Conservation (phyloP, 1,140 invertebrate genomes). For the Sesamia nonagrioides region DNA sequence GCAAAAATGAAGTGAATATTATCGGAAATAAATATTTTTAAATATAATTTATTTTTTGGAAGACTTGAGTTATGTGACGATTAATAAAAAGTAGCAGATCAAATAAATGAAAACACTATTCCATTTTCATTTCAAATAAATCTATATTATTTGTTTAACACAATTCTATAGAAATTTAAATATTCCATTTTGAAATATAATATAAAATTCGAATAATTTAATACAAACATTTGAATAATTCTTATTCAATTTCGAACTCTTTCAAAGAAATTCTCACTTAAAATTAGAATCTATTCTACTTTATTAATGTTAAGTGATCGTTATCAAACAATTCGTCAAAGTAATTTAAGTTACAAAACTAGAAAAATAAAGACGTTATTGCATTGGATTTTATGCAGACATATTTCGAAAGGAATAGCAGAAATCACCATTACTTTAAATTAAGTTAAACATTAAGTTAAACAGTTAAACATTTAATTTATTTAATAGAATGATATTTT, state of each 20-base stretch:
- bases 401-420: neutral
- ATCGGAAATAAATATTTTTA: neutral
- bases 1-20: neutral
- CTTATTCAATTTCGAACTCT: neutral
- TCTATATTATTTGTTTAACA: neutral
- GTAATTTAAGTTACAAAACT: neutral
- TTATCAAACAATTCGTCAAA: neutral
- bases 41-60: constrained; percentile 23
- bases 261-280: constrained; percentile 1
- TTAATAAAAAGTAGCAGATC: neutral
- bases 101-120: neutral
- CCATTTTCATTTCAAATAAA: constrained; percentile 5
- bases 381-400: constrained; percentile 10
- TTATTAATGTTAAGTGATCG: neutral
- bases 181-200: too few species aligned
- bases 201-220: neutral
- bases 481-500: too few species aligned
- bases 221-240: neutral
- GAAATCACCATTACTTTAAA: neutral
- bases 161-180: too few species aligned
- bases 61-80: constrained; percentile 7
- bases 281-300: constrained; percentile 5
- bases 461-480: too few species aligned
- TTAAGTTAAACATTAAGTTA: too few species aligned
- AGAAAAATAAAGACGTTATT: neutral